Evolutionary conservation across 2,113 vertebrate species (phyloP), one percentile per base, ranked within the genome.

Genomic region (Motacilla alba): DNA sequence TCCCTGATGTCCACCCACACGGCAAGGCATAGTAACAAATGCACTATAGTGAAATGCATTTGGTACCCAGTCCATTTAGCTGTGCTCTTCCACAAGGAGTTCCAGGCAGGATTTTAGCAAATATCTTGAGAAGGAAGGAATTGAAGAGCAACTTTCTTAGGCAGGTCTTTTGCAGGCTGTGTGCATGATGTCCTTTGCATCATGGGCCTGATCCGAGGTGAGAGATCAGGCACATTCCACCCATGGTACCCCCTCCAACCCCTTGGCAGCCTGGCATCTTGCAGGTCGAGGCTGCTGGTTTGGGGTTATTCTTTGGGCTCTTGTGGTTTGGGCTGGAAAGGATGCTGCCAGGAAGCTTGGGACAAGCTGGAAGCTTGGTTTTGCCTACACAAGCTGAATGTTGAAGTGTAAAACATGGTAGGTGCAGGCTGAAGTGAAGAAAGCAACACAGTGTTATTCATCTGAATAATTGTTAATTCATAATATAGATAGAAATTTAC

Each of bases 161-260:
- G 35, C 44, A 76, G 7, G 9, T 74, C 13, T 30, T n/a, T 64
- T 56, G 23, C 59, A 66, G 53, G 39, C 28, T 81, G 26, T 23
- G 56, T 18, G 33, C 3, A 0, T n/a, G 62, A 30, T 20, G 3
- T 33, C n/a, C n/a, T n/a, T n/a, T n/a, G n/a, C n/a, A n/a, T n/a
- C n/a, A n/a, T n/a, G n/a, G n/a, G 43, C 35, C 58, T 41, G 26
- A 22, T 20, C 26, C 22, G 30, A 21, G 35, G 35, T 14, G 41
- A 55, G 59, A 53, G 23, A 35, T 44, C 43, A 44, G 17, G 33
- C 27, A 6, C 37, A 11, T 24, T 31, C 11, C 24, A 22, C 43
- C n/a, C 9, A 1, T 4, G 27, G 20, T 24, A 52, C 10, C 33
- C 43, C 10, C 16, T 10, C 39, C 28, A 26, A 7, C 1, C 13